Percentiles rank a stretch among this genome's conserved stretches.
Evolutionary conservation across 2,797 vertebrate species (phyloP).

Genomic region (Sarcoramphus papa): DNA sequence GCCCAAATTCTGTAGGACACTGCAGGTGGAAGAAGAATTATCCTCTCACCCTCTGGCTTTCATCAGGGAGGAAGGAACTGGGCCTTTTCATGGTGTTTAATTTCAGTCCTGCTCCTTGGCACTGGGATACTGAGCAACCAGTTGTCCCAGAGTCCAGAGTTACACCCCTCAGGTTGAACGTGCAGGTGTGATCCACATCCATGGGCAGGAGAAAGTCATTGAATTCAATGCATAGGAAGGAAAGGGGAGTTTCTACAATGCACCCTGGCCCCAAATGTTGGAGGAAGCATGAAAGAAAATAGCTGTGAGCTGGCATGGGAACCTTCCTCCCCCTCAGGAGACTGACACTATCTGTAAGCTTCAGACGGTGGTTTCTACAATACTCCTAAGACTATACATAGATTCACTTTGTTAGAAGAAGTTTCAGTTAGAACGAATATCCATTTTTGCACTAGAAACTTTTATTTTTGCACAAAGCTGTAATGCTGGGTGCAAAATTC

Average conservation of each 20-base stretch:
- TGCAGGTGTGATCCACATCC: background rate
- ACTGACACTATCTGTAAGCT: background rate
- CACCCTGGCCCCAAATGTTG: background rate
- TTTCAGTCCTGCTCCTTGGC: background rate
- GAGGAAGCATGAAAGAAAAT: background rate
- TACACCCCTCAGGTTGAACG: background rate
- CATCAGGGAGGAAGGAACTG: background rate
- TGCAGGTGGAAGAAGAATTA: background rate
- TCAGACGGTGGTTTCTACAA: background rate
- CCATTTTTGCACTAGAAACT: background rate
- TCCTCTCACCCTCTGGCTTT: background rate
- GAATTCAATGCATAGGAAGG: accelerated
- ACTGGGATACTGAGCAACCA: background rate
- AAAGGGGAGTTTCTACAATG: background rate
- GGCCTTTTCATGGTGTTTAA: background rate
- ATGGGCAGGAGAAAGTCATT: background rate
- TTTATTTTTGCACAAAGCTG: background rate
- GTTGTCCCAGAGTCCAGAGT: background rate
- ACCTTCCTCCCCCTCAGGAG: background rate
- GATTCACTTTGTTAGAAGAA: background rate
- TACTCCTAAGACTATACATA: background rate
- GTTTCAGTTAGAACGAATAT: background rate
- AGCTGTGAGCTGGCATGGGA: background rate
- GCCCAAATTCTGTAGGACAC: background rate
- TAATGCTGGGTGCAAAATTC: background rate